Evolutionary conservation across 1,140 invertebrate species (phyloP).

Genomic region (Drosophila ohnishii): DNA sequence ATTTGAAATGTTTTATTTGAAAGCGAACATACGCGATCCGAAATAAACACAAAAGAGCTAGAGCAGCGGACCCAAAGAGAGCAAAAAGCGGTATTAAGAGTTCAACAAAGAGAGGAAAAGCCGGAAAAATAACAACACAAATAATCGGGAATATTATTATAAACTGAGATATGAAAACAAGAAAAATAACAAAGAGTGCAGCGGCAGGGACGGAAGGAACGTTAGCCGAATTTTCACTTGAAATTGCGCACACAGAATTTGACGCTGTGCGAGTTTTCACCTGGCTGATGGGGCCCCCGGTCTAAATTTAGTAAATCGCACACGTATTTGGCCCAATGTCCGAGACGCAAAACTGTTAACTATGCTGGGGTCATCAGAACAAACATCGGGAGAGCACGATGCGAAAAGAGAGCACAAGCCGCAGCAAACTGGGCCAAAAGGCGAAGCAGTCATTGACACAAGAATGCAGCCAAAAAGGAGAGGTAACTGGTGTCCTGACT

Average conservation of each 20-base stretch:
- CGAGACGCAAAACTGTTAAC: constrained; percentile 68
- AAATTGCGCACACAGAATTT: constrained; percentile 43
- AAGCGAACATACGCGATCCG: constrained; percentile 65
- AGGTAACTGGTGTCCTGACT: neutral
- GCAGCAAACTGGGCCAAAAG: constrained; percentile 71
- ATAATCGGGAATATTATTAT: constrained; percentile 26
- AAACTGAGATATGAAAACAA: constrained; percentile 34
- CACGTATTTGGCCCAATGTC: constrained; percentile 79
- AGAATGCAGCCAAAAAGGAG: constrained; percentile 26
- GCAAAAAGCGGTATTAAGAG: constrained; percentile 19
- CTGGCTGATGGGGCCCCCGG: constrained; percentile 52
- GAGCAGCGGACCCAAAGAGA: constrained; percentile 19
- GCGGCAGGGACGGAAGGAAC: constrained; percentile 7
- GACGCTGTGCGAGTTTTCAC: constrained; percentile 57
- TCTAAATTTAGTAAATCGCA: constrained; percentile 78
- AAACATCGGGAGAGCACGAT: constrained; percentile 3
- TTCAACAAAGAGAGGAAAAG: constrained; percentile 33
- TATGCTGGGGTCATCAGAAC: constrained; percentile 70
- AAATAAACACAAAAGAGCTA: constrained; percentile 65
- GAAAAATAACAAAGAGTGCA: constrained; percentile 27
- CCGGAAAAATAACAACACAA: constrained; percentile 55
- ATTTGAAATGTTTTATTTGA: constrained; percentile 80
- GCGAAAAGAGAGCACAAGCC: constrained; percentile 18
- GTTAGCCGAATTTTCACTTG: constrained; percentile 46
- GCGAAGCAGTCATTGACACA: constrained; percentile 76